phyloP scores from a whole-genome alignment of 2,888 invertebrate genomes.

The Steinernema scapterisci region DNA sequence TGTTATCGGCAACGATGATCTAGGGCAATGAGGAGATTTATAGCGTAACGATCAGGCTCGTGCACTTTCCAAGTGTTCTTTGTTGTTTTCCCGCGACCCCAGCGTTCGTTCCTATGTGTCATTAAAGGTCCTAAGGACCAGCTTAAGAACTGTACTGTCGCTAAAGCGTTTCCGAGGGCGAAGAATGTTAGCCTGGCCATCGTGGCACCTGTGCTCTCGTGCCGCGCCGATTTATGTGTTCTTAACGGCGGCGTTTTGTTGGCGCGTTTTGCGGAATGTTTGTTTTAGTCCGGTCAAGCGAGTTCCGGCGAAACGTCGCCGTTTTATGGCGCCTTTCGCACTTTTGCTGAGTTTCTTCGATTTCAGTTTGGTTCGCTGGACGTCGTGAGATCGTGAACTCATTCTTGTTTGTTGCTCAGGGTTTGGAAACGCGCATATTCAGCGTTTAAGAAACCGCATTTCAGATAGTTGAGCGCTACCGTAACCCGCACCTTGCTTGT shows the following conservation, averaged over 20 bases:
- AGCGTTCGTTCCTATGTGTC: not conserved
- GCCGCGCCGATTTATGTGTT: constrained; percentile 5
- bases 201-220: no score
- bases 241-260: constrained; percentile 17
- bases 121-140: no score
- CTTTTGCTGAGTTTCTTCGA: no score
- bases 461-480: no score
- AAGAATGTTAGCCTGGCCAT: no score
- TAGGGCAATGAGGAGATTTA: not conserved
- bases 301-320: not conserved
- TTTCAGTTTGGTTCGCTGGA: no score
- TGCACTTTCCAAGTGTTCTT: not conserved
- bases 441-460: no score
- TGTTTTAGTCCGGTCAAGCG: constrained; percentile 13
- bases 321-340: constrained; percentile 19
- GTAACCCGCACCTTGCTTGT: not conserved
- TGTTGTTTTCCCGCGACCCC: not conserved
- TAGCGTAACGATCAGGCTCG: not conserved
- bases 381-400: no score
- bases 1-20: constrained; percentile 15
- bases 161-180: no score
- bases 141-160: no score
- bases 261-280: constrained; percentile 15
- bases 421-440: no score
- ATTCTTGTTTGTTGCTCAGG: no score